Conservation (phyloP, 2,888 invertebrate genomes). For the Xanthorhoe spadicearia region DNA sequence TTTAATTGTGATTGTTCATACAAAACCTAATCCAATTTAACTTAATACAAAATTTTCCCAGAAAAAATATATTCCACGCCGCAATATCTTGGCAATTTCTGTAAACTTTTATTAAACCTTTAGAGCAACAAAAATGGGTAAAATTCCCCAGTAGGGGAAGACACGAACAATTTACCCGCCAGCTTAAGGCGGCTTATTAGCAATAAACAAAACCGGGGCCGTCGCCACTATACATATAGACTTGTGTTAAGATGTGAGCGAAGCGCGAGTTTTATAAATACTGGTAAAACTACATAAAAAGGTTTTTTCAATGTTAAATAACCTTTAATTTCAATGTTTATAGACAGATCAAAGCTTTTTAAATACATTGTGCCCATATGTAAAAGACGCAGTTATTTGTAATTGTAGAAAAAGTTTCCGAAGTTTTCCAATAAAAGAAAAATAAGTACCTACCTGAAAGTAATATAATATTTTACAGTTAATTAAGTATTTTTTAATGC, state of each 20-base stretch:
- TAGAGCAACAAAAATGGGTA: slow-evolving; percentile 39
- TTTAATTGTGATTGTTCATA: too few relatives aligned
- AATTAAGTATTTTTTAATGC: too few relatives aligned
- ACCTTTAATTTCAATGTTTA: too few relatives aligned
- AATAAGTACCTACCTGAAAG: too few relatives aligned
- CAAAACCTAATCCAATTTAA: neutral
- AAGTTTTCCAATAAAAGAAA: too few relatives aligned
- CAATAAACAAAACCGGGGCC: slow-evolving; percentile 79
- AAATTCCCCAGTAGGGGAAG: slow-evolving; percentile 48
- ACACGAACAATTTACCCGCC: slow-evolving; percentile 63
- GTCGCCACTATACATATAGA: slow-evolving; percentile 36
- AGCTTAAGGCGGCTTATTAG: slow-evolving; percentile 77
- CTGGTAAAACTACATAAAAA: neutral
- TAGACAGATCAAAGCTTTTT: too few relatives aligned
- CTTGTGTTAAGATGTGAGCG: slow-evolving; percentile 36
- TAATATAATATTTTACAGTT: too few relatives aligned
- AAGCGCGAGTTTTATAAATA: slow-evolving; percentile 38
- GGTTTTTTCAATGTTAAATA: too few relatives aligned
- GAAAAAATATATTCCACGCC: neutral
- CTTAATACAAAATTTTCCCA: neutral
- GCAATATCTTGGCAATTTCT: slow-evolving; percentile 30
- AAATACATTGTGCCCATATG: too few relatives aligned
- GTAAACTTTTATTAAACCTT: slow-evolving; percentile 34
- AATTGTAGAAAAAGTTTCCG: too few relatives aligned
- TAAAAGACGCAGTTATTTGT: too few relatives aligned